Base-by-base conservation (phyloP, 2,888 invertebrate genomes). In the Blastobasis adustella region DNA sequence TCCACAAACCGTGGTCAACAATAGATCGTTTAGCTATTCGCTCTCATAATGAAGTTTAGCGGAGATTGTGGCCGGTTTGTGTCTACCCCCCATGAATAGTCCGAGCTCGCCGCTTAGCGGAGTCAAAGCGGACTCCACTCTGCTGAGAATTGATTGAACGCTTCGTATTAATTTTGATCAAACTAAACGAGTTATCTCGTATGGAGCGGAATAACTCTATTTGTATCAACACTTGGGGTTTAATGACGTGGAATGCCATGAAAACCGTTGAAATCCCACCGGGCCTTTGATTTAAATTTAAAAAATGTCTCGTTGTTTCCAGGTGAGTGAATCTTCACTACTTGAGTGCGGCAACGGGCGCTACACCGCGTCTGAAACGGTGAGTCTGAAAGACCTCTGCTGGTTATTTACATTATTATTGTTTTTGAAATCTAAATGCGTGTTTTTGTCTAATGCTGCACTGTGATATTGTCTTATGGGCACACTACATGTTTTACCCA, bases 261-360 rank as follows among this genome's bases (percentile, higher is more conserved):
- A 10, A 43, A 43, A 49, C 49, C 10, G 37, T 43, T 41, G 36
- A 49, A n/a, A 10, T 43, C 10, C n/a, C 10, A 43, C 43, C n/a
- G 43, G 37, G 43, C 37, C 23, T 47, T 45, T 42, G 45, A 45
- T 52, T 48, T 49, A 41, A 49, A 49, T 54, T 23, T 49, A 49
- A 49, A 53, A 52, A 60, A 62, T 60, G 61, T 63, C 62, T 63
- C 56, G 66, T 73, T 76, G 60, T 66, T 84, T 73, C 4, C 79
- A 88, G 88, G 88, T 88, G 88, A 88, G 88, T 88, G 87, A 87
- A 85, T 79, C 85, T 85, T 86, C 87, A 82, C 88, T 88, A 79
- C 86, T 88, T 77, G 88, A 88, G 85, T 88, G 88, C 88, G 79
- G 86, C 86, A 83, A 81, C 82, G 88, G 86, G 78, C 88, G 86